Conservation (phyloP, 2,113 vertebrate species). For the Erpornis zantholeuca region DNA sequence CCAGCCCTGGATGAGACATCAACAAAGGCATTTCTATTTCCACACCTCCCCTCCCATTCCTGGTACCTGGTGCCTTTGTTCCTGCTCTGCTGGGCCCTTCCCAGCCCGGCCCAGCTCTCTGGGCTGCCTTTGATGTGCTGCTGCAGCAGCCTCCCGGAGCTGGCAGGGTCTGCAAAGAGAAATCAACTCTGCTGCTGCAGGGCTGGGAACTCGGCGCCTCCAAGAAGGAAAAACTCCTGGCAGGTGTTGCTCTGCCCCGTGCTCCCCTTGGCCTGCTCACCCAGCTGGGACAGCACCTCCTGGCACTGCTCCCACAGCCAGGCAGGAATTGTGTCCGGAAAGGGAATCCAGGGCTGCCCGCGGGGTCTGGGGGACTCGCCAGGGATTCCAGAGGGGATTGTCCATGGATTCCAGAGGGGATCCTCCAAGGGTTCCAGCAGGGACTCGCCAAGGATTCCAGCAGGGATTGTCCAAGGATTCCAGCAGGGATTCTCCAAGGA, state of each 20-base stretch:
- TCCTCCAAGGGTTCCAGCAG: no score
- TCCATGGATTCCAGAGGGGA: no score
- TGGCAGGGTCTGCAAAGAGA: background rate
- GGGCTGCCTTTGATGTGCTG: background rate
- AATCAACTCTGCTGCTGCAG: background rate
- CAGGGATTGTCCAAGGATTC: no score
- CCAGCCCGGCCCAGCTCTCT: background rate
- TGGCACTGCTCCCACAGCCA: accelerated
- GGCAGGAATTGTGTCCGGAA: no score
- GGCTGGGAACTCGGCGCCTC: no score
- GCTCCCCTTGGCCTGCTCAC: no score
- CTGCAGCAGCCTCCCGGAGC: background rate
- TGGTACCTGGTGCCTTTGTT: background rate
- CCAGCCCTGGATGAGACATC: background rate
- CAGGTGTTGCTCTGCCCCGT: no score
- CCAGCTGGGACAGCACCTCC: background rate
- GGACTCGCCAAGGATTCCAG: no score
- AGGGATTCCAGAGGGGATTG: no score
- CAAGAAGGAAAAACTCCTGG: no score
- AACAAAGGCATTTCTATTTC: background rate
- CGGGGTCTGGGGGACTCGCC: no score
- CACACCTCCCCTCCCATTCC: background rate
- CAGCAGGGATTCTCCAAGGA: background rate
- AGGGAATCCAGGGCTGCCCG: no score
- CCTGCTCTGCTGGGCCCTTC: background rate